Base-by-base conservation (phyloP, 2,113 vertebrate species). In the Melanotaenia duboulayi region DNA sequence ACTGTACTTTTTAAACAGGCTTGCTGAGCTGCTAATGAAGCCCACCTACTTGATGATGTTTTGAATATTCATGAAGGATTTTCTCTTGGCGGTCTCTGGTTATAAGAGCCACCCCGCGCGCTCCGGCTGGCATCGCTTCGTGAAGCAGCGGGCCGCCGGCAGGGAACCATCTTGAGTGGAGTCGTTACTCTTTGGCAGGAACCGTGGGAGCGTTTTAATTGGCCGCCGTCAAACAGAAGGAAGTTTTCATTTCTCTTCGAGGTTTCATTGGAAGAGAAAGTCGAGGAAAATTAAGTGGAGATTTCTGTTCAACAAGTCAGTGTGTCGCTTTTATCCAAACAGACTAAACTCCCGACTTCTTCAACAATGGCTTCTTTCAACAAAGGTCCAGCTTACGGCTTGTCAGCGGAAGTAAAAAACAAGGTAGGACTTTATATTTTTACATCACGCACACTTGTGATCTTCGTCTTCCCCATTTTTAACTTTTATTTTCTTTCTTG, bases 361-460 rank as follows among this genome's bases (percentile, higher is more conserved):
- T 20, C 37, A 28, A 84, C 64, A 11, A 94, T 94, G 93, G 17
- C 91, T 48, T 60, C 65, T 39, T 94, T 94, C 57, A 92, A 89
- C 89, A 93, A 48, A 76, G 93, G 93, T 69, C 93, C 93, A n/a
- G 60, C 86, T 20, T 94, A 92, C 64, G 93, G 93, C 17, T 80
- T 93, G 69, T 89, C 92, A n/a, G 93, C 93, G 12, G 93, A 94
- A 70, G 92, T 94, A 1, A 94, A 89, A 75, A 94, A 86, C 82
- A 93, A 93, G 90, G 93, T 94, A 81, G 2, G 89, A 84, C 3
- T 22, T 17, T 11, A 6, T 22, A 35, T 24, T 20, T 61, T 37
- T 32, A 39, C 23, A 19, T 42, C 39, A 42, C 11, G 12, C 39
- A 42, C 11, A 42, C 28, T 28, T 3, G 28, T 28, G 28, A 28